Percentiles rank a stretch among this genome's conserved stretches.
phyloP scores from a whole-genome alignment of 1,140 invertebrate genomes.

The Copidosoma floridanum region DNA sequence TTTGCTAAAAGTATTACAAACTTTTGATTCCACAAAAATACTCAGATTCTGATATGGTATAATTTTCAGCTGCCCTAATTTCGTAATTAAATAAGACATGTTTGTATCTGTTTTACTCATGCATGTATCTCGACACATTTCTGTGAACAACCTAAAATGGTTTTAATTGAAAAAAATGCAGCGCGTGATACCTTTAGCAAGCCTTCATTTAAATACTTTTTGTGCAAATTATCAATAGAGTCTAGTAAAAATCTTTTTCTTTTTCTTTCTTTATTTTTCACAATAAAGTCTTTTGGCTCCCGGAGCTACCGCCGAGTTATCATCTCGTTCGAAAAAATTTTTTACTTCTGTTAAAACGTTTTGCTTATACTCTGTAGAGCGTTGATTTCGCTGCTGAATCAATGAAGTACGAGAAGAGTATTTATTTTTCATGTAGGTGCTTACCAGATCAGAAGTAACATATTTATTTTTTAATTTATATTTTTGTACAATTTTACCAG shows the following conservation, averaged over 20 bases:
- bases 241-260: not conserved
- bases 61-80: not conserved
- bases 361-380: not conserved
- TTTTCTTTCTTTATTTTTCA: constrained; percentile 27
- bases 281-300: constrained; percentile 34
- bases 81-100: not conserved
- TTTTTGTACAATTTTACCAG: not conserved
- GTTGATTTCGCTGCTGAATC: not conserved
- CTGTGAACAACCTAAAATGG: not conserved
- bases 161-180: constrained; percentile 1
- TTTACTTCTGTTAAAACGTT: constrained; percentile 6
- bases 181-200: constrained; percentile 17
- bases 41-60: not conserved
- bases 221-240: not conserved
- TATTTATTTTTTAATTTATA: not conserved
- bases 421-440: not conserved
- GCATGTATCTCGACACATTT: constrained; percentile 10
- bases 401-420: not conserved
- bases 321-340: constrained; percentile 32
- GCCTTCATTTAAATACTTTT: not conserved
- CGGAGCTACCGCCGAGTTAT: constrained; percentile 28
- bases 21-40: not conserved
- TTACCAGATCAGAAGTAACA: not conserved
- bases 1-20: not conserved
- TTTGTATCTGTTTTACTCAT: not conserved